Base-by-base conservation (phyloP, 1,140 invertebrate genomes). In the Periplaneta americana region DNA sequence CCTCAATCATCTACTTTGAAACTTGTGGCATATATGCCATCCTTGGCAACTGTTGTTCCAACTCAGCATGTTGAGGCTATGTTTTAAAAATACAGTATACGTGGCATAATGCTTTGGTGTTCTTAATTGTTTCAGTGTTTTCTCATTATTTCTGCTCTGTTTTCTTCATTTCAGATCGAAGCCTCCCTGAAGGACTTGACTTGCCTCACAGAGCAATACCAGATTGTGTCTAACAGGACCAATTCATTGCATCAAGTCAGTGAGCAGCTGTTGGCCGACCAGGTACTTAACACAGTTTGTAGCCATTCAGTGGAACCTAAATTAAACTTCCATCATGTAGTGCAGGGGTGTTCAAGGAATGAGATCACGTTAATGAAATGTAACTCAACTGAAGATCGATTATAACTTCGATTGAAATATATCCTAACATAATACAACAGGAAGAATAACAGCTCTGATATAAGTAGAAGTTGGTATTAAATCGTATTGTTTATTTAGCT, bases 231-330 rank as follows among this genome's bases (percentile, higher is more conserved):
- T 2, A 93, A 94, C 80, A 98, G 98, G 90, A 98, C 97, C 3
- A 97, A 95, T 86, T 95, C 96, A 6, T 88, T 98, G 4, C 96
- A 98, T 86, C 93, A 93, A 82, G 95, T 96, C 74, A 98, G 97
- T 88, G 96, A 98, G 86, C 94, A 98, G 86, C 88, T 98, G 15
- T 91, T 98, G 57, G 93, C 93, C 6, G 96, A 98, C 87, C 96
- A 98, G 89, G 91, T 91, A 81, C n/a, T n/a, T n/a, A n/a, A n/a
- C n/a, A n/a, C n/a, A n/a, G n/a, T n/a, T n/a, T n/a, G n/a, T n/a
- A n/a, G n/a, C n/a, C n/a, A n/a, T n/a, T n/a, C n/a, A n/a, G n/a
- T n/a, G n/a, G n/a, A n/a, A n/a, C n/a, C n/a, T n/a, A n/a, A n/a
- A n/a, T n/a, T n/a, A n/a, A n/a, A n/a, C n/a, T n/a, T n/a, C n/a